phyloP scores from a whole-genome alignment of 2,113 vertebrate genomes.

The Menura novaehollandiae region DNA sequence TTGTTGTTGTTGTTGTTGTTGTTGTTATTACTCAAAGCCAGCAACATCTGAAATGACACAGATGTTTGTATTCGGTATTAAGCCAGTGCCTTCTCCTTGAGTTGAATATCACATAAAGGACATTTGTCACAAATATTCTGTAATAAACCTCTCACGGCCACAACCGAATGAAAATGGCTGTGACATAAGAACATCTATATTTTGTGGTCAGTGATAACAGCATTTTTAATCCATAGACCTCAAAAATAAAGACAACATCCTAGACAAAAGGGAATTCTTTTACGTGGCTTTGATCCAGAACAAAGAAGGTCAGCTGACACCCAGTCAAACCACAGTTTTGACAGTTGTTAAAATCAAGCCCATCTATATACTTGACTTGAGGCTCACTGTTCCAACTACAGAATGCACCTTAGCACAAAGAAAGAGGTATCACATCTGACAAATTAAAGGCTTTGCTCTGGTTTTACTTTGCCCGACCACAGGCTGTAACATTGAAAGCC shows the following conservation, averaged over 20 bases:
- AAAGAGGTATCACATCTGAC: background rate
- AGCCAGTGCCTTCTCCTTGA: background rate
- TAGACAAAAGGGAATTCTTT: background rate
- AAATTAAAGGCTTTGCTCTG: background rate
- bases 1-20: background rate
- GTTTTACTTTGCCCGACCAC: background rate
- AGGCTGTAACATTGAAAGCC: background rate
- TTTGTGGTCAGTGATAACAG: background rate
- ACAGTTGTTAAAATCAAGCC: background rate
- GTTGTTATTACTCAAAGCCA: background rate
- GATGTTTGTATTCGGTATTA: background rate
- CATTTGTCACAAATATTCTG: background rate
- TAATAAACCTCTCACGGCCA: background rate
- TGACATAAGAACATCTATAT: background rate
- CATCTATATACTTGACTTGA: background rate
- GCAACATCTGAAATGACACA: background rate
- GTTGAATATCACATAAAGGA: background rate
- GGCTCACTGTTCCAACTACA: background rate
- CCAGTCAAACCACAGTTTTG: background rate
- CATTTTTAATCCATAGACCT: background rate
- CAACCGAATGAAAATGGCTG: background rate
- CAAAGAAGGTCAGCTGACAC: background rate
- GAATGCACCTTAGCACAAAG: background rate
- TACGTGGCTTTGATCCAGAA: background rate
- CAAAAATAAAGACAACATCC: background rate